Conservation (phyloP, 2,888 invertebrate genomes). For the Tachina grossa region DNA sequence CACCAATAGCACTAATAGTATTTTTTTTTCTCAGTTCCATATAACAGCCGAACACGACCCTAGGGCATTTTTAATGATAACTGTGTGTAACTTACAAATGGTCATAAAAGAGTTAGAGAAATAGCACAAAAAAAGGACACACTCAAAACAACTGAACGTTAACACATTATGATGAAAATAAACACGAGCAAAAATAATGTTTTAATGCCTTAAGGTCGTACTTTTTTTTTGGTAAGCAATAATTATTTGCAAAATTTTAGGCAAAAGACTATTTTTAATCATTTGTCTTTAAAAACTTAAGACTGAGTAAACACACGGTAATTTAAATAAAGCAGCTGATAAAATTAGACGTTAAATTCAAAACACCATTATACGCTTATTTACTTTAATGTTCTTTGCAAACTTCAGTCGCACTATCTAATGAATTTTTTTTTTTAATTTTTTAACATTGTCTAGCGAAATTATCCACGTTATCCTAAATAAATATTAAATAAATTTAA, state of each 20-base stretch:
- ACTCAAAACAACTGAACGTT: neutral
- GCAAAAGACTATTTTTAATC: neutral
- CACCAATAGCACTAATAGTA: neutral
- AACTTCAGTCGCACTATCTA: too few species aligned
- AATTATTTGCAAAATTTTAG: neutral
- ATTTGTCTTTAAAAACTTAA: too few species aligned
- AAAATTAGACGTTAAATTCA: too few species aligned
- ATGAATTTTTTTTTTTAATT: too few species aligned
- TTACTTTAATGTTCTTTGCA: too few species aligned
- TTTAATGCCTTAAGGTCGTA: slow-evolving; percentile 14
- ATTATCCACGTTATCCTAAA: too few species aligned
- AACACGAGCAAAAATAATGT: slow-evolving; percentile 21
- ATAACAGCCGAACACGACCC: slow-evolving; percentile 40
- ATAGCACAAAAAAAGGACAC: neutral
- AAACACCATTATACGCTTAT: too few species aligned
- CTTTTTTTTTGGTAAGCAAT: neutral
- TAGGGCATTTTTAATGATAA: slow-evolving; percentile 47
- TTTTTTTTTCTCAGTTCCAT: slow-evolving; percentile 39
- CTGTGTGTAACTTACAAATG: slow-evolving; percentile 1
- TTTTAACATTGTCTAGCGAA: too few species aligned
- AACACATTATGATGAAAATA: slow-evolving; percentile 13
- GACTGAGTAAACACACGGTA: too few species aligned
- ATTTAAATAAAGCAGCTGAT: too few species aligned
- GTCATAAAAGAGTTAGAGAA: neutral
- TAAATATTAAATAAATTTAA: too few species aligned